Conservation (phyloP, 2,113 vertebrate species). For the Romanogobio albipinnatus region DNA sequence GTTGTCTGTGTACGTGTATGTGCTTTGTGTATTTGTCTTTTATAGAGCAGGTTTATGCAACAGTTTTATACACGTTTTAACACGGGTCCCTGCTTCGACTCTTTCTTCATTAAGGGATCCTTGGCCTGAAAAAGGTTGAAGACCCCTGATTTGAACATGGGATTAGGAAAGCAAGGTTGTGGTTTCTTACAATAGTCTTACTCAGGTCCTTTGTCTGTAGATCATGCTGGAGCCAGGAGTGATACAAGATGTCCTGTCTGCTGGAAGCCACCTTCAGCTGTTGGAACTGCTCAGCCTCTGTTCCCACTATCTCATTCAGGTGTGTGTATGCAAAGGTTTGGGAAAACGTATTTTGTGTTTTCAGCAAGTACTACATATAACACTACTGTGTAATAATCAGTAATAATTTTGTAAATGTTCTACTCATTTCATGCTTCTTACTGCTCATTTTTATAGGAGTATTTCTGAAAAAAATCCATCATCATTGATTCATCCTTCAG, state of each 20-base stretch:
- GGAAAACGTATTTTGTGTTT: not conserved
- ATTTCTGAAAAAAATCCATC: not conserved
- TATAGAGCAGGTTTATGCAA: not conserved
- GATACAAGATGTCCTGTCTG: constrained; percentile 94
- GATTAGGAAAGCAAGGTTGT: not conserved
- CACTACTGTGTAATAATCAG: not conserved
- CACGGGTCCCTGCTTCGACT: not conserved
- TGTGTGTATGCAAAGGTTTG: constrained; percentile 55
- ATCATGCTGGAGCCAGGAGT: constrained; percentile 91
- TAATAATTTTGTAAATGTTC: not conserved
- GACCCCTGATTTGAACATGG: not conserved
- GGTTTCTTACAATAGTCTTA: not conserved
- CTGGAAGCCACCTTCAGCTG: constrained; percentile 95
- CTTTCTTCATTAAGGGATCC: not conserved
- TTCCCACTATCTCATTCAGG: constrained; percentile 98
- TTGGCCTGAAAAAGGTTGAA: not conserved
- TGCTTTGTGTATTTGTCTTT: not conserved
- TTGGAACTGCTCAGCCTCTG: constrained; percentile 95
- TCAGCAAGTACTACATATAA: not conserved
- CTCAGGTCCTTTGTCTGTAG: constrained; percentile 63
- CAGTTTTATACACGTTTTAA: not conserved
- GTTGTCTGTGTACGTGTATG: not conserved
- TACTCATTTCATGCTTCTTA: not conserved
- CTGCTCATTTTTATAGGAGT: not conserved
- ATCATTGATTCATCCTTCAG: not conserved